A percentile compares a stretch with the other conserved stretches of the same genome.
These are phyloP conservation scores for Helicoverpa assulta DNA, from an alignment of 2,888 invertebrate species.

Conservation along the genomic window DNA sequence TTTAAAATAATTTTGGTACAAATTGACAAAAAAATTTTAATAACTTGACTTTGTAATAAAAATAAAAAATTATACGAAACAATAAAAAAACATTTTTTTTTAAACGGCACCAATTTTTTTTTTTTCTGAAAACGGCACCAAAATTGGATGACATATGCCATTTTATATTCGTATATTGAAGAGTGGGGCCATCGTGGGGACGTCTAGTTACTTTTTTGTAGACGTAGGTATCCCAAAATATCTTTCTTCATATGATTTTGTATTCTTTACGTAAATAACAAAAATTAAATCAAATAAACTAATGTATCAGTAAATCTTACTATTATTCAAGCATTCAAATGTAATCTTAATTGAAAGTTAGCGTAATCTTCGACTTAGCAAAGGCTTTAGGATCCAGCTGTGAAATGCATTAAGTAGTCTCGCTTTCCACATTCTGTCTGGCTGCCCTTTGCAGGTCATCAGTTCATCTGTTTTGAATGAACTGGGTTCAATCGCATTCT, in stretches of 20 bases:
- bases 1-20: not conserved
- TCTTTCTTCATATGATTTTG: not conserved
- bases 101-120: too few species aligned
- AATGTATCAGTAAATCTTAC: not conserved
- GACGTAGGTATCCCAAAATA: too few species aligned
- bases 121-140: too few species aligned
- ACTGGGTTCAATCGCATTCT: not conserved
- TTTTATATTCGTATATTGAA: too few species aligned
- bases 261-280: too few species aligned
- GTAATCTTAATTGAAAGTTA: slow-evolving; percentile 16
- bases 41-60: too few species aligned
- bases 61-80: too few species aligned
- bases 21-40: too few species aligned
- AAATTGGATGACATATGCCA: too few species aligned
- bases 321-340: slow-evolving; percentile 6
- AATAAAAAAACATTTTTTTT: too few species aligned
- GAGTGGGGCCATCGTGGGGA: too few species aligned
- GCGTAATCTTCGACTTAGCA: not conserved
- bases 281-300: slow-evolving; percentile 1
- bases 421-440: slow-evolving; percentile 1
- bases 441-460: not conserved
- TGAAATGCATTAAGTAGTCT: not conserved
- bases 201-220: too few species aligned
- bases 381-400: not conserved
- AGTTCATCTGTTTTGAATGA: not conserved